phyloP scores from a whole-genome alignment of 2,797 vertebrate genomes.

The Coregonus ussuriensis region DNA sequence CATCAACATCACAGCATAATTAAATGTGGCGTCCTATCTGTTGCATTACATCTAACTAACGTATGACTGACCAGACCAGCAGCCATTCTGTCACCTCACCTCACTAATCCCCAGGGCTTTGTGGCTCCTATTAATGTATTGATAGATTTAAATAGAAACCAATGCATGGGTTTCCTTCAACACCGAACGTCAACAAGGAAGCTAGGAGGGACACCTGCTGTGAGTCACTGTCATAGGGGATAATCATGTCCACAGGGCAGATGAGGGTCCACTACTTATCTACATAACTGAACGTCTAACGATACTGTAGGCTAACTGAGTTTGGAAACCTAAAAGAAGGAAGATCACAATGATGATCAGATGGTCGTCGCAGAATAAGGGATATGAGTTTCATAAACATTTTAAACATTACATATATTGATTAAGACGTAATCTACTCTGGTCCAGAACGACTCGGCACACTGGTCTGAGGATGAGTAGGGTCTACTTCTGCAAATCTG shows the following conservation, averaged over 20 bases:
- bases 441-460: too few relatives aligned
- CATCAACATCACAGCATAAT: constrained; percentile 54
- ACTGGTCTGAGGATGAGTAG: background rate
- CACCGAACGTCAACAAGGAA: background rate
- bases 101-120: constrained; percentile 47
- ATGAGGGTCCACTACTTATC: background rate
- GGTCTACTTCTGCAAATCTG: background rate
- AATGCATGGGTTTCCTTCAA: background rate
- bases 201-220: background rate
- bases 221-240: background rate
- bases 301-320: background rate
- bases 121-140: constrained; percentile 29
- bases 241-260: background rate
- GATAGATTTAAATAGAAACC: background rate
- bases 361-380: background rate
- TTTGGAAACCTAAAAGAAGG: background rate
- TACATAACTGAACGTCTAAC: background rate
- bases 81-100: constrained; percentile 53
- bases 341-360: too few relatives aligned
- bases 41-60: constrained; percentile 52
- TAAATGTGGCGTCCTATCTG: constrained; percentile 65
- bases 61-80: constrained; percentile 42
- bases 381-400: too few relatives aligned
- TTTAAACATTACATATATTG: too few relatives aligned
- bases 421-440: too few relatives aligned